Base-by-base conservation (phyloP, 2,888 invertebrate species). In the Sylvicola fuscatus region DNA sequence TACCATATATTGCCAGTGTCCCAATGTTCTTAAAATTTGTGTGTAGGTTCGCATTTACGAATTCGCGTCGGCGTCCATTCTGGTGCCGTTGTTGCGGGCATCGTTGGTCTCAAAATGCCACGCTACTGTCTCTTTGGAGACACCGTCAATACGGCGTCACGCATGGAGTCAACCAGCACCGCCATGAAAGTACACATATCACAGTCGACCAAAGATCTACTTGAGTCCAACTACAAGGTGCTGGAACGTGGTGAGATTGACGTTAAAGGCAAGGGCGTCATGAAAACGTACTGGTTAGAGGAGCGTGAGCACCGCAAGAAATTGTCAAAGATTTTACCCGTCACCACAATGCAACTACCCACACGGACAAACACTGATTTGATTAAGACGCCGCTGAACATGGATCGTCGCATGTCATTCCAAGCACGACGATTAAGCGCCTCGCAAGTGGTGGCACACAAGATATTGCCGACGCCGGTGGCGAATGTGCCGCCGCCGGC, bases 161-260 rank as follows among this genome's bases (percentile, higher is more conserved):
- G 86, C 26, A 89, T 93, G 89, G 92, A 92, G 53, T 84, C 86
- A 1, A 86, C 86, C 0, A 83, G 87, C 40, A 75, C 80, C 49
- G 79, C 90, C 1, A 90, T 92, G 84, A 81, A 83, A 56, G 82
- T 95, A 40, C 93, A 95, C 54, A 84, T 95, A 48, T 92, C 93
- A 3, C 78, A 92, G 54, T 77, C 82, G 1, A 92, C 92, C 0
- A 72, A 69, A 48, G 72, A 80, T 44, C 61, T 81, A 12, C 60
- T 93, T 6, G 73, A 83, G 1, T 62, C 70, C 0, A 65, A 67
- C 1, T 92, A 87, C 50, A 68, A 68, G 48, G 74, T 84, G 3
- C 64, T 64, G 7, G 82, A 83, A 50, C 66, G 86, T 6, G 84
- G 82, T 3, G 83, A 83, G 53, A 81, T 89, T 40, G 73, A 80